These are phyloP conservation scores for Chaenodraco wilsoni DNA, from an alignment of 2,797 vertebrate species.

Conservation along the genomic window DNA sequence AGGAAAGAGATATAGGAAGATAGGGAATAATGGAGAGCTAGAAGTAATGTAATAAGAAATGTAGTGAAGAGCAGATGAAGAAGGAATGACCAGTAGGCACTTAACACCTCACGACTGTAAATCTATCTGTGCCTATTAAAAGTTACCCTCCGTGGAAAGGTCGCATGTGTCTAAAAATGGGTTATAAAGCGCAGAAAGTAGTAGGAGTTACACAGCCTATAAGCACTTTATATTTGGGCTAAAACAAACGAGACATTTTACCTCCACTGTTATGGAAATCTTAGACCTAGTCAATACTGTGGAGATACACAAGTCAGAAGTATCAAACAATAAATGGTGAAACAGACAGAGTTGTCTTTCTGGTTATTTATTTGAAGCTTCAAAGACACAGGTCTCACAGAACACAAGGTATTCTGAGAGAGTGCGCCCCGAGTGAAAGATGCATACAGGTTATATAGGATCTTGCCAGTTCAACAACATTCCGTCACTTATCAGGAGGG, in stretches of 20 bases:
- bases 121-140: slow-evolving; percentile 31
- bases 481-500: too few relatives aligned
- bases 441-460: too few relatives aligned
- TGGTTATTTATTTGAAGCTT: too few relatives aligned
- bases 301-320: too few relatives aligned
- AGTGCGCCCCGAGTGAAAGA: too few relatives aligned
- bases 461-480: too few relatives aligned
- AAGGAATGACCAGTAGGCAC: slow-evolving; percentile 49
- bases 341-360: too few relatives aligned
- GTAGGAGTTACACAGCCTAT: background rate
- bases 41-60: slow-evolving; percentile 50
- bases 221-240: background rate
- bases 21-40: slow-evolving; percentile 20
- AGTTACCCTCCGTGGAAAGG: slow-evolving; percentile 50
- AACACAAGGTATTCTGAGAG: too few relatives aligned
- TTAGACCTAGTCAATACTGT: too few relatives aligned
- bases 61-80: slow-evolving; percentile 51
- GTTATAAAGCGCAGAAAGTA: slow-evolving; percentile 27
- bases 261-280: too few relatives aligned
- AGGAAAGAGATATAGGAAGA: slow-evolving; percentile 34
- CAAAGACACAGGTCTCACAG: too few relatives aligned
- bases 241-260: background rate
- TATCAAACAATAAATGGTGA: too few relatives aligned
- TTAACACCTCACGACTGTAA: slow-evolving; percentile 50
- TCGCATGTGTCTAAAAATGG: slow-evolving; percentile 48